Base-by-base conservation (phyloP, 1,140 invertebrate species). In the Triops cancriformis region DNA sequence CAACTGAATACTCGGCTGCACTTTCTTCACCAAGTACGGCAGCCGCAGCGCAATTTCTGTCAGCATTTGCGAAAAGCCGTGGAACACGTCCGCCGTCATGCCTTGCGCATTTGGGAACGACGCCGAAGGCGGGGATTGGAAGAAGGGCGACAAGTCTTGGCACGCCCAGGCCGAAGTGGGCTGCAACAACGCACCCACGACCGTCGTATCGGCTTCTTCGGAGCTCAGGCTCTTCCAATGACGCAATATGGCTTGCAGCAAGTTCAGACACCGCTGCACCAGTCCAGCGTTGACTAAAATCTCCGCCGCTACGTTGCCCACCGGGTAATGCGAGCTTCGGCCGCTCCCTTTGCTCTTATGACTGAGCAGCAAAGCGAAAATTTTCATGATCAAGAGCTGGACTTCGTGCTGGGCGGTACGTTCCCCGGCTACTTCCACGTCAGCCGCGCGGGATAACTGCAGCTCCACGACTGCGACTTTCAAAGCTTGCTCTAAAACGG, bases 141-240 rank as follows among this genome's bases (percentile, higher is more conserved):
- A 98, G 84, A 99, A 96, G 51, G 96, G 96, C 7, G 94, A 93
- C 93, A 98, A 97, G 82, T 97, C 95, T 1, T 95, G 95, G 73
- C 94, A 90, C 6, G 93, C 89, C 23, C 90, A 88, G 1, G 91
- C 88, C 10, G 92, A 89, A 80, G 93, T 92, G 43, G 94, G 91
- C 83, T 95, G 96, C 18, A 98, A 84, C 74, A 96, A 84, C 78
- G 86, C 85, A 80, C 80, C 85, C 82, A 86, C 86, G 23, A 88
- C 85, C 78, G 87, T 82, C 80, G 85, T 84, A 79, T 86, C 82
- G 79, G 83, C 80, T 80, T 88, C 87, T 80, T 90, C 89, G 0
- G 82, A 85, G 11, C 82, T 83, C 2, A 84, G 85, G 14, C 85
- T 86, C 83, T 90, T 92, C 94, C 95, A 98, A 84, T 94, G 94